Evolutionary conservation across 2,888 invertebrate species (phyloP), one percentile per base, ranked within the genome.

Genomic region (Xestia rhomboidea): DNA sequence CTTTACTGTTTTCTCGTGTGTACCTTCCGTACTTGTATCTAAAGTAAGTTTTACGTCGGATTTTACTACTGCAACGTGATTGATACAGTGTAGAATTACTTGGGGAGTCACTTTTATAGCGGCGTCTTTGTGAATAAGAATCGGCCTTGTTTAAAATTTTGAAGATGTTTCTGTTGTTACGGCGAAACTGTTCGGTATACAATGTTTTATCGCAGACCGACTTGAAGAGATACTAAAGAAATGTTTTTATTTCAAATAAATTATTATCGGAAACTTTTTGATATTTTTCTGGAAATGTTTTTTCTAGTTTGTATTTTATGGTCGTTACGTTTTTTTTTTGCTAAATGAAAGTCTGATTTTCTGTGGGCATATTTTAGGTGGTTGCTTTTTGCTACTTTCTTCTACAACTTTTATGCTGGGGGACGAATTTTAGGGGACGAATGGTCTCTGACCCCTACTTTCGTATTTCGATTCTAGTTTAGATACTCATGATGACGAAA

Each of bases 11-110:
- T 85, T 51, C 34, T 57, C 34, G 44, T 60, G 49, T 67, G 72
- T 83, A 82, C 86, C 15, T 67, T 30, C 54, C 18, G 64, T 85
- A 81, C 87, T 87, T 83, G 86, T 86, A 83, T 91, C 83, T 88
- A 74, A 79, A 90, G 89, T 90, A 89, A 91, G 90, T 91, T 91
- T 91, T 90, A 92, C 89, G 90, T 87, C 85, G 86, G 87, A 89
- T 90, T 92, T 92, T 93, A 92, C 90, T 90, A 89, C 90, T 89
- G 90, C 88, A 91, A 93, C 92, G 92, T 92, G 92, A 93, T 93
- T 93, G 93, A 93, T 91, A 90, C 90, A 89, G 89, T 88, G 89
- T 87, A 81, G 88, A 87, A 91, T 90, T 90, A 90, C 90, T 90
- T 75, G 81, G 85, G 80, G 84, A 83, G 84, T 85, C 83, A 85